phyloP scores from a whole-genome alignment of 2,888 invertebrate species.

The Rhagonycha fulva region DNA sequence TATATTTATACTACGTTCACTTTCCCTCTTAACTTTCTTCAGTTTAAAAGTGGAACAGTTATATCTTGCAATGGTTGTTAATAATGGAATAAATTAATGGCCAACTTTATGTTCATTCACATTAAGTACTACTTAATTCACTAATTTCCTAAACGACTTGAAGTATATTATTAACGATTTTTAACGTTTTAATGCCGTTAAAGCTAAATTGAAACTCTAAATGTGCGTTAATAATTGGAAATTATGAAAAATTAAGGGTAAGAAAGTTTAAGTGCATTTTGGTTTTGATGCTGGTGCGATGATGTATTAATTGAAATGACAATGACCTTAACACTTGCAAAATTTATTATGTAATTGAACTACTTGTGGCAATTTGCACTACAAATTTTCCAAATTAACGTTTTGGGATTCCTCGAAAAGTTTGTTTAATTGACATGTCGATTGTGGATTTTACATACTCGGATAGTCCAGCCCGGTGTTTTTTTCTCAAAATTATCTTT shows the following conservation, averaged over 20 bases:
- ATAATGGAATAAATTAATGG: slow-evolving; percentile 10
- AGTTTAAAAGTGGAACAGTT: slow-evolving; percentile 41
- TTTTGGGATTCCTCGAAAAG: neutral
- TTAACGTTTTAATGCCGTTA: neutral
- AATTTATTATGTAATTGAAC: neutral
- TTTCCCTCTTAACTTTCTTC: slow-evolving; percentile 43
- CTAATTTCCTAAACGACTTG: neutral
- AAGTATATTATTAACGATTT: neutral
- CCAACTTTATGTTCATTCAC: slow-evolving; percentile 7
- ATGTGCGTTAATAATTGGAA: neutral
- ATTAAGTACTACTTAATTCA: neutral
- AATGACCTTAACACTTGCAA: neutral
- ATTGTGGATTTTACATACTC: too few species aligned
- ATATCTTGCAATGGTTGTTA: slow-evolving; percentile 26
- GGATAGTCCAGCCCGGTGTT: too few species aligned
- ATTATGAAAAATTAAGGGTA: neutral
- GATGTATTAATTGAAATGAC: neutral
- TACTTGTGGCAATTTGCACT: neutral
- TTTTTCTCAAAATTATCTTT: neutral
- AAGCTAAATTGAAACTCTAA: neutral
- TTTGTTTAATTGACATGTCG: neutral
- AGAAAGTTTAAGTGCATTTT: neutral
- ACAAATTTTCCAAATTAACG: neutral
- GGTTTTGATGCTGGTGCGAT: neutral
- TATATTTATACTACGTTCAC: slow-evolving; percentile 35